These are phyloP conservation scores for Campylomormyrus numenius DNA, from an alignment of 2,113 vertebrate genomes.

Conservation along the genomic window DNA sequence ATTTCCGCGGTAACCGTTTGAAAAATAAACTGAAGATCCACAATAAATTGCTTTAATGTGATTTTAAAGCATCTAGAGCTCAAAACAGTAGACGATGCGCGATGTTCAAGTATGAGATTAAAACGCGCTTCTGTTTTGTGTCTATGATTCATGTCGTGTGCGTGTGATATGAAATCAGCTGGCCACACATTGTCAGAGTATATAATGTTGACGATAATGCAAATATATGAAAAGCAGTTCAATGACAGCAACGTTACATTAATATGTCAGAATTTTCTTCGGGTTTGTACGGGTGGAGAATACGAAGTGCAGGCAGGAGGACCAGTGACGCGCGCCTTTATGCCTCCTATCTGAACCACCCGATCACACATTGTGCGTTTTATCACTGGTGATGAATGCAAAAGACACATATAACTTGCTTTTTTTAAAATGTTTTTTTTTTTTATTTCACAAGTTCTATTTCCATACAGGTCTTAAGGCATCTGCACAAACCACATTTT, in stretches of 20 bases:
- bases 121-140: neutral
- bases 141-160: neutral
- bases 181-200: neutral
- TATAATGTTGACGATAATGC: neutral
- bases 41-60: neutral
- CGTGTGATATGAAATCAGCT: neutral
- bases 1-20: neutral
- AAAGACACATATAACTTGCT: neutral
- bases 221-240: neutral
- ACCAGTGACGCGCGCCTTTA: neutral
- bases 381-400: conserved; percentile 27
- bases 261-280: conserved; percentile 86
- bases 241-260: neutral
- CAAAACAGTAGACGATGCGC: neutral
- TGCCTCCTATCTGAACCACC: neutral
- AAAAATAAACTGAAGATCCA: neutral
- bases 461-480: conserved; percentile 65
- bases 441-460: conserved; percentile 53
- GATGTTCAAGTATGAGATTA: neutral
- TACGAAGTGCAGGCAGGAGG: conserved; percentile 77
- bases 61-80: neutral
- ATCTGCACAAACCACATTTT: conserved; percentile 62
- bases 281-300: conserved; percentile 99
- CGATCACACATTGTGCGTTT: neutral
- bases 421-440: conserved; percentile 52